Evolutionary conservation across 2,888 invertebrate genomes (phyloP).

Genomic region (Synergus gifuensis): DNA sequence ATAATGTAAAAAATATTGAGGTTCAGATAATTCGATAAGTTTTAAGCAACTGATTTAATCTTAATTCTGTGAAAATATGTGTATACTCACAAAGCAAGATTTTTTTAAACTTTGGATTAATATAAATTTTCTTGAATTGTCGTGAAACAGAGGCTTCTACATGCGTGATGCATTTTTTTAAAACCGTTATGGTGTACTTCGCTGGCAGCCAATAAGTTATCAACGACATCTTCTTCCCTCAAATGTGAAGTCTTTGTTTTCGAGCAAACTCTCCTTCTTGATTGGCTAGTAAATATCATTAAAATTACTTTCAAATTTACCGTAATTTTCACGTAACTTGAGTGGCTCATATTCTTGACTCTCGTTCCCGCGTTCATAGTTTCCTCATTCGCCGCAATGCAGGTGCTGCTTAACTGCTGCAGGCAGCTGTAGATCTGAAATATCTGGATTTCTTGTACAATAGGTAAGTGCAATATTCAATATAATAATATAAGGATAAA

Average conservation of each 20-base stretch:
- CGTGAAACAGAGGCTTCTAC: not conserved
- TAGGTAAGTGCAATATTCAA: not conserved
- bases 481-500: not conserved
- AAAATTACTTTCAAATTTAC: not conserved
- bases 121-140: not conserved
- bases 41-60: not conserved
- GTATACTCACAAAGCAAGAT: not conserved
- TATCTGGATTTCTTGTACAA: not conserved
- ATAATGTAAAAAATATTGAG: not conserved
- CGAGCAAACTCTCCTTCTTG: not conserved
- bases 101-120: not conserved
- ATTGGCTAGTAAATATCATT: not conserved
- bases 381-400: not conserved
- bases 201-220: not conserved
- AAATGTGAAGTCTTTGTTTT: not conserved
- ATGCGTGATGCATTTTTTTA: not conserved
- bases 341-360: constrained; percentile 1
- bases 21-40: not conserved
- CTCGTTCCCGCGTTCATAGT: not conserved
- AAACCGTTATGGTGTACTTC: not conserved
- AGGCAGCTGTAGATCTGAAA: too few relatives aligned
- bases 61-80: not conserved
- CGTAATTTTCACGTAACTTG: not conserved
- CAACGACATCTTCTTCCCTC: not conserved
- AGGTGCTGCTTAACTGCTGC: not conserved